phyloP scores from a whole-genome alignment of 2,113 vertebrate species.

The Bos indicus region DNA sequence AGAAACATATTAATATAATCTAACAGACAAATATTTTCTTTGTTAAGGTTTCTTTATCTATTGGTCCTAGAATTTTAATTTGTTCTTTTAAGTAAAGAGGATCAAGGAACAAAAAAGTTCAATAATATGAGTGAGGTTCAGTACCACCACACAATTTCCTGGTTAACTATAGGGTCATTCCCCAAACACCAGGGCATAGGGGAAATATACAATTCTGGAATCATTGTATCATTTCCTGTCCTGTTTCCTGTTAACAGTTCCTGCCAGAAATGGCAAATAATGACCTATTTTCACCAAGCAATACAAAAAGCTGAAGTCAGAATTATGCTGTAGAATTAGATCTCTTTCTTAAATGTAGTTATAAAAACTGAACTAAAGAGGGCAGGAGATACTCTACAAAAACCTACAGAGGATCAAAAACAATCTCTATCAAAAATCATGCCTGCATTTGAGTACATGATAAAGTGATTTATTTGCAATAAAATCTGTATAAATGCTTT shows the following conservation, averaged over 20 bases:
- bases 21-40: conserved; percentile 42
- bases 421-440: conserved; percentile 73
- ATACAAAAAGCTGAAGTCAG: conserved; percentile 72
- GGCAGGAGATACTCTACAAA: conserved; percentile 86
- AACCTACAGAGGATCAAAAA: conserved; percentile 57
- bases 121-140: conserved; percentile 66
- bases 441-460: conserved; percentile 76
- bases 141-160: conserved; percentile 74
- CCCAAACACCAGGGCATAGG: conserved; percentile 79
- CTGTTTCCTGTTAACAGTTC: conserved; percentile 82
- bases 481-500: conserved; percentile 82
- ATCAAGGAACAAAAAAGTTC: conserved; percentile 4
- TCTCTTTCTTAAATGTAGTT: conserved; percentile 82
- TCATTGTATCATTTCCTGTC: conserved; percentile 88
- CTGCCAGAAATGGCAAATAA: conserved; percentile 85
- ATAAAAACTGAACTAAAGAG: conserved; percentile 88
- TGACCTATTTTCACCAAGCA: conserved; percentile 82
- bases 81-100: conserved; percentile 16
- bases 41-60: conserved; percentile 19
- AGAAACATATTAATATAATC: conserved; percentile 47
- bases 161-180: conserved; percentile 77
- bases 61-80: neutral
- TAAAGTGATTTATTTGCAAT: conserved; percentile 84
- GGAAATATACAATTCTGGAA: conserved; percentile 79
- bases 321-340: conserved; percentile 54